A percentile compares a stretch with the other conserved stretches of the same genome.
These are phyloP conservation scores for Prosopocoilus inquinatus DNA, from an alignment of 2,888 invertebrate genomes.

Conservation along the genomic window DNA sequence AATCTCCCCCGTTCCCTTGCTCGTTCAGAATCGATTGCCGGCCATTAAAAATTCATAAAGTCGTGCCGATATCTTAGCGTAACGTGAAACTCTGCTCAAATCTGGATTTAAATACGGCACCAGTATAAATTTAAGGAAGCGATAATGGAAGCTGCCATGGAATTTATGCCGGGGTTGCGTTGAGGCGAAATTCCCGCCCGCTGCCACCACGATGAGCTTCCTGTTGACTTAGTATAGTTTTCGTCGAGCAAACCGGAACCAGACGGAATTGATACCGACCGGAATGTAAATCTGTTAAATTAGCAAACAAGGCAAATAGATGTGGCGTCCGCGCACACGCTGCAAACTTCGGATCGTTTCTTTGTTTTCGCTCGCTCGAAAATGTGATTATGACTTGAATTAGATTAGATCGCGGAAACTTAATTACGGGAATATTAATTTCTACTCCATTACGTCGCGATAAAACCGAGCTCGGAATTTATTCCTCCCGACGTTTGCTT, in stretches of 20 bases:
- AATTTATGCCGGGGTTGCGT: conserved; percentile 8
- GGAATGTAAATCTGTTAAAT: conserved; percentile 36
- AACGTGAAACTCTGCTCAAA: conserved; percentile 13
- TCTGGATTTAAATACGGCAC: conserved; percentile 19
- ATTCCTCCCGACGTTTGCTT: no score
- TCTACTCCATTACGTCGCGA: neutral
- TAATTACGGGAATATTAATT: neutral
- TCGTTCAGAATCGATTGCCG: conserved; percentile 6
- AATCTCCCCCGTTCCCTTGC: conserved; percentile 1
- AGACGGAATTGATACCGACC: conserved; percentile 32
- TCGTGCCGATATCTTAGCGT: conserved; percentile 16
- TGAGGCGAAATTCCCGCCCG: no score
- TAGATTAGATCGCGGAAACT: neutral
- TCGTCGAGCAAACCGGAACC: conserved; percentile 22
- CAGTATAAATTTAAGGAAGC: conserved; percentile 8
- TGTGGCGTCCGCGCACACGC: conserved; percentile 20
- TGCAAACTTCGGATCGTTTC: conserved; percentile 2
- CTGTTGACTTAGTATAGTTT: conserved; percentile 23
- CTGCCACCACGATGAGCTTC: conserved; percentile 14
- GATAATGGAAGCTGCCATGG: conserved; percentile 21
- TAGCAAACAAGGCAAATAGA: conserved; percentile 36
- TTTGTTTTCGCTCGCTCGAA: neutral
- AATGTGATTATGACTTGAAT: conserved; percentile 1
- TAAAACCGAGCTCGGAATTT: neutral
- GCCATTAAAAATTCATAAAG: conserved; percentile 18